Percentiles rank a stretch among this genome's conserved stretches.
phyloP scores from a whole-genome alignment of 2,113 vertebrate species.

The Tachysurus fulvidraco region DNA sequence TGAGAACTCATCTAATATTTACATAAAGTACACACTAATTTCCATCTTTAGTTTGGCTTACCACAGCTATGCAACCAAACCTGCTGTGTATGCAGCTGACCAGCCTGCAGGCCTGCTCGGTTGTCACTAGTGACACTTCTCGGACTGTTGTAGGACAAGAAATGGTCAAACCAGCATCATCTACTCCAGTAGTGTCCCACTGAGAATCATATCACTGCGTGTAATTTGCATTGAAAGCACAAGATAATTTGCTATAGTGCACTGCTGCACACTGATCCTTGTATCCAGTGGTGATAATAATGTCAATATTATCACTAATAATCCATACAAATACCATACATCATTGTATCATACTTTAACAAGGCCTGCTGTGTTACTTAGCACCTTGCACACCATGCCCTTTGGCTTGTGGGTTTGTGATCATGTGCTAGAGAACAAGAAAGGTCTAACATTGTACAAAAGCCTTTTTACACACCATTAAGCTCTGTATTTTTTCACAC shows the following conservation, averaged over 20 bases:
- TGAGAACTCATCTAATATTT: constrained; percentile 63
- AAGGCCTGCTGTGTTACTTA: constrained; percentile 74
- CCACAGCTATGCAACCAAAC: constrained; percentile 59
- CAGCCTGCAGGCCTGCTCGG: constrained; percentile 58
- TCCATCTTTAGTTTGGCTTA: constrained; percentile 58
- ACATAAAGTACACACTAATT: constrained; percentile 57
- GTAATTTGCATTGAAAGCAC: not conserved
- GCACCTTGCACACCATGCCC: constrained; percentile 62
- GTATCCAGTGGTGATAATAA: not conserved
- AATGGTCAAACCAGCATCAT: not conserved
- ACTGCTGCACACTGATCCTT: constrained; percentile 10
- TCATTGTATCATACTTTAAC: constrained; percentile 74
- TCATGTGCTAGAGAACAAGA: constrained; percentile 52
- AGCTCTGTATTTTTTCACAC: not conserved
- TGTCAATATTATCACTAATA: constrained; percentile 33
- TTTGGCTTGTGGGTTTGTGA: constrained; percentile 64
- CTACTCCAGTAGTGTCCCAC: not conserved
- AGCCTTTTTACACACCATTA: constrained; percentile 19
- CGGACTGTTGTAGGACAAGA: not conserved
- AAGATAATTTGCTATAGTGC: not conserved
- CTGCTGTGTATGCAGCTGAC: constrained; percentile 65
- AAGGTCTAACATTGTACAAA: constrained; percentile 50
- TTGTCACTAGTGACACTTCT: constrained; percentile 59
- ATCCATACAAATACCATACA: constrained; percentile 36
- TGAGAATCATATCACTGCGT: not conserved